phyloP scores from a whole-genome alignment of 2,888 invertebrate species.

The Apodemia duryi region DNA sequence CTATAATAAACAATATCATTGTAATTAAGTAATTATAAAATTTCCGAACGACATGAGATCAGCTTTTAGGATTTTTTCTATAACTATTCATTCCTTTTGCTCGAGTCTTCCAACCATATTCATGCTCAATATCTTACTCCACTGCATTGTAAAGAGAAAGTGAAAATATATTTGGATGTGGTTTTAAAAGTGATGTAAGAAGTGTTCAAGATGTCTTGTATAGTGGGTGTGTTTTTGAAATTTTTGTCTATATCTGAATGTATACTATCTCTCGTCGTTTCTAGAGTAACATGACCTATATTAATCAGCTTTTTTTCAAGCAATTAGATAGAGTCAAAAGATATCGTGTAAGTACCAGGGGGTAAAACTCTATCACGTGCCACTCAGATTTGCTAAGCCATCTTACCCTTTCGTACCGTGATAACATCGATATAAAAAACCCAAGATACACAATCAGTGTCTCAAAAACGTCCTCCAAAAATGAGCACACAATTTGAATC shows the following conservation, averaged over 20 bases:
- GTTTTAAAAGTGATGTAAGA: constrained; percentile 38
- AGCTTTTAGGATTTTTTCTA: constrained; percentile 25
- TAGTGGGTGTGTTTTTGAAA: constrained; percentile 44
- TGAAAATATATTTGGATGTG: constrained; percentile 20
- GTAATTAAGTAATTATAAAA: not conserved
- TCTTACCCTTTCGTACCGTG: too few species aligned
- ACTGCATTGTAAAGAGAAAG: constrained; percentile 27
- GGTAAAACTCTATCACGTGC: too few species aligned
- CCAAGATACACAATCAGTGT: too few species aligned
- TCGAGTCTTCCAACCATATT: constrained; percentile 64
- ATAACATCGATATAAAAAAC: too few species aligned
- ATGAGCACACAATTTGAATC: too few species aligned
- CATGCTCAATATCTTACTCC: constrained; percentile 45
- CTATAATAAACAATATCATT: not conserved
- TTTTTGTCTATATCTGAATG: constrained; percentile 46
- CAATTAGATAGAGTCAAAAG: constrained; percentile 8
- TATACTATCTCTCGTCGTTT: constrained; percentile 38
- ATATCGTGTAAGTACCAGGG: too few species aligned
- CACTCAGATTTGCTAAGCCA: too few species aligned
- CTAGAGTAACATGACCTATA: not conserved
- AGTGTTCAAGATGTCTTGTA: constrained; percentile 53
- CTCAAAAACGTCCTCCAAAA: too few species aligned
- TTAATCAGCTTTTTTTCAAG: not conserved
- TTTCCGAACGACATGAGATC: not conserved
- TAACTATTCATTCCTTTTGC: constrained; percentile 34